A percentile compares a stretch with the other conserved stretches of the same genome.
Evolutionary conservation across 1,140 invertebrate species (phyloP).

Genomic region (Heliothis virescens): DNA sequence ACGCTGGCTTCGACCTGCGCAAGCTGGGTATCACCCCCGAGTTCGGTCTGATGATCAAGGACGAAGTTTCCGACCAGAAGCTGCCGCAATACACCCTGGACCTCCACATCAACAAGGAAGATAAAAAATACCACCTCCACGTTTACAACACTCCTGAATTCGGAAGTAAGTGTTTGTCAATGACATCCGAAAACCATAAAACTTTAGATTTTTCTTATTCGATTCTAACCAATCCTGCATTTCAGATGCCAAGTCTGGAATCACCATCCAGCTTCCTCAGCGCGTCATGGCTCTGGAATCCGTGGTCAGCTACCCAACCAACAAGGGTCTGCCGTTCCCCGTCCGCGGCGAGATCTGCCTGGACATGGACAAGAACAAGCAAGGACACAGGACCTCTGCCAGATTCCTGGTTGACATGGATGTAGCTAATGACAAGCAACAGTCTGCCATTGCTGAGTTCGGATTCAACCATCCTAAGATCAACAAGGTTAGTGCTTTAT

Average conservation of each 20-base stretch:
- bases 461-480: slow-evolving; percentile 89
- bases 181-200: no score
- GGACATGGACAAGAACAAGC: slow-evolving; percentile 90
- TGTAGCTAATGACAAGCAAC: slow-evolving; percentile 74
- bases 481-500: slow-evolving; percentile 84
- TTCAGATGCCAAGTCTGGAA: slow-evolving; percentile 81
- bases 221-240: slow-evolving; percentile 38
- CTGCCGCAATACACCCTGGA: slow-evolving; percentile 89
- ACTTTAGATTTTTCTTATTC: neutral
- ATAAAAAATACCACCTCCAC: slow-evolving; percentile 90
- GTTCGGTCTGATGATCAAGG: slow-evolving; percentile 89
- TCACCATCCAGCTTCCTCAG: slow-evolving; percentile 88
- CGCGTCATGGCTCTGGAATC: slow-evolving; percentile 88
- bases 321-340: slow-evolving; percentile 72
- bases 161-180: slow-evolving; percentile 67
- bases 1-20: slow-evolving; percentile 88
- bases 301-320: slow-evolving; percentile 74
- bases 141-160: slow-evolving; percentile 87
- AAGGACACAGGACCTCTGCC: slow-evolving; percentile 88
- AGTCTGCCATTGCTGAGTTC: slow-evolving; percentile 86
- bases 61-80: slow-evolving; percentile 86
- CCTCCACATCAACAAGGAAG: slow-evolving; percentile 89
- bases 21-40: slow-evolving; percentile 90
- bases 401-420: slow-evolving; percentile 83
- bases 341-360: slow-evolving; percentile 84